These are phyloP conservation scores for Maconellicoccus hirsutus DNA, from an alignment of 1,140 invertebrate species.

Conservation along the genomic window DNA sequence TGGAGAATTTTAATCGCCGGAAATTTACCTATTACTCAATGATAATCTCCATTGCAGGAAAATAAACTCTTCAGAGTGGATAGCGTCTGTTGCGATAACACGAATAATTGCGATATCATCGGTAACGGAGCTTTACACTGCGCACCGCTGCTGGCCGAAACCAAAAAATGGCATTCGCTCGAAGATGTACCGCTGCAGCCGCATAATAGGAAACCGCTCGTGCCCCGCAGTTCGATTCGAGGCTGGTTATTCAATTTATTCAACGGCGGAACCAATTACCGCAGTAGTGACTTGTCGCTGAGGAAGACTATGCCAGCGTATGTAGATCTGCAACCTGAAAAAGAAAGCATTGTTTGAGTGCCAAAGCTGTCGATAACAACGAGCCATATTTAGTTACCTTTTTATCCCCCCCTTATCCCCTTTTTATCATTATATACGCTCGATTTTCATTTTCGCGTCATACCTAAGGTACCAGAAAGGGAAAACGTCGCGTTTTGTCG, in stretches of 20 bases:
- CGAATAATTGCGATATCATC: slow-evolving; percentile 36
- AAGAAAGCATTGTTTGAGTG: slow-evolving; percentile 1
- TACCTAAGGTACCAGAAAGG: too few species aligned
- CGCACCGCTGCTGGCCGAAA: slow-evolving; percentile 39
- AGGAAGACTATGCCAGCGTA: slow-evolving; percentile 35
- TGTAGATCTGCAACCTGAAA: neutral
- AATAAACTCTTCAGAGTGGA: slow-evolving; percentile 32
- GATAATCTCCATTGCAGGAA: neutral
- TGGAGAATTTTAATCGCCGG: too few species aligned
- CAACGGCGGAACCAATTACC: slow-evolving; percentile 47
- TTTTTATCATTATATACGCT: too few species aligned
- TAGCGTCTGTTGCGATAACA: slow-evolving; percentile 34
- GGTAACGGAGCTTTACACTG: slow-evolving; percentile 37
- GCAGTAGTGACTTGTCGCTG: slow-evolving; percentile 49
- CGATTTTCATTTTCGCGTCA: too few species aligned
- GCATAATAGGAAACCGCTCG: slow-evolving; percentile 35
- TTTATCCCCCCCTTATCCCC: too few species aligned
- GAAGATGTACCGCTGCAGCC: slow-evolving; percentile 46
- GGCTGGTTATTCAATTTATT: slow-evolving; percentile 57
- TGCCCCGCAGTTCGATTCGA: slow-evolving; percentile 40
- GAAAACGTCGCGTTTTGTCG: too few species aligned
- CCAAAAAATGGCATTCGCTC: slow-evolving; percentile 60
- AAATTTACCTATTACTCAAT: too few species aligned
- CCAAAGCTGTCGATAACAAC: too few species aligned
- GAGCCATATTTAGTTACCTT: too few species aligned